These are phyloP conservation scores for Bhutanitis thaidina DNA, from an alignment of 2,888 invertebrate genomes.

Conservation along the genomic window DNA sequence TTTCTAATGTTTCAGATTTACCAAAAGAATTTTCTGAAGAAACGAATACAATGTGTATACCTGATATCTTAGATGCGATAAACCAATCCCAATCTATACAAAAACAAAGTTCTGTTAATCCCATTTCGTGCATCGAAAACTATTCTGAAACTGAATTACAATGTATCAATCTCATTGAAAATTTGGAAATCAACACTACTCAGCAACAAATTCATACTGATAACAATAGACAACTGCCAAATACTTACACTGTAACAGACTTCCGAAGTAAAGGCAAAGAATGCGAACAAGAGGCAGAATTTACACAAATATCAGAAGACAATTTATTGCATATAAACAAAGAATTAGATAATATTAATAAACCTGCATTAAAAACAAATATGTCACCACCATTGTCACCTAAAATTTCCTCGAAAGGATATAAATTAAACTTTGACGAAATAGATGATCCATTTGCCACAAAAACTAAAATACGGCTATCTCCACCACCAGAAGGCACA, in stretches of 20 bases:
- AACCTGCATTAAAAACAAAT: constrained; percentile 29
- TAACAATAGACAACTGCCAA: neutral
- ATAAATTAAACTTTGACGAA: constrained; percentile 66
- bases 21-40: too few species aligned
- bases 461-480: constrained; percentile 54
- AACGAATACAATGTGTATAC: neutral
- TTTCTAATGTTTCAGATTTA: neutral
- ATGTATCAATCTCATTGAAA: neutral
- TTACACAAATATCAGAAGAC: neutral
- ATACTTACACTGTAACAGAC: neutral
- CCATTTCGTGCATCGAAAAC: neutral
- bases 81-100: neutral
- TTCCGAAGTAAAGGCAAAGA: neutral
- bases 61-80: neutral
- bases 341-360: neutral
- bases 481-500: constrained; percentile 40
- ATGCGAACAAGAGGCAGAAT: neutral
- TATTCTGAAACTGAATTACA: neutral
- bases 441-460: constrained; percentile 64
- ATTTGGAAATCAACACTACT: neutral
- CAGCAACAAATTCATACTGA: neutral
- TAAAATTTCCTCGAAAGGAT: constrained; percentile 55
- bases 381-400: constrained; percentile 48
- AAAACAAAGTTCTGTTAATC: neutral
- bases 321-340: neutral